Percentiles rank a stretch among this genome's conserved stretches.
Conservation (phyloP, 2,797 vertebrate species). For the Macropodus opercularis region DNA sequence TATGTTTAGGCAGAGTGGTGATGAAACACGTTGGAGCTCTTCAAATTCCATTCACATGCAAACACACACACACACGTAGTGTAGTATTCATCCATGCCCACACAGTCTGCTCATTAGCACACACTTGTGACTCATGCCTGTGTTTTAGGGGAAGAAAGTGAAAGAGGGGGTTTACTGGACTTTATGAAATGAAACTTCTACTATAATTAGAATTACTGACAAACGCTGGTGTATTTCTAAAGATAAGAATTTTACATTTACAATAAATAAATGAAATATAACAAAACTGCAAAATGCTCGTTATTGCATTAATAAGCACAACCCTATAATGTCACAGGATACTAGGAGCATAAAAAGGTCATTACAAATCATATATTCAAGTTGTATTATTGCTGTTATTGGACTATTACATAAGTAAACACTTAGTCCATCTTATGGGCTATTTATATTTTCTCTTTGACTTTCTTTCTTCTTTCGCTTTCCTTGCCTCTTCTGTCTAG, state of each 20-base stretch:
- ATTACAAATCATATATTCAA: background rate
- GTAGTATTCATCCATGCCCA: slow-evolving; percentile 45
- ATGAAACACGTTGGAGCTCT: slow-evolving; percentile 58
- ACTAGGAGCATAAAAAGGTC: background rate
- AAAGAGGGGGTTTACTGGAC: background rate
- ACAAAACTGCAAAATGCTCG: no score
- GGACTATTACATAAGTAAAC: background rate
- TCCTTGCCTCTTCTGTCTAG: slow-evolving; percentile 18
- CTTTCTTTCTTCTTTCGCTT: background rate
- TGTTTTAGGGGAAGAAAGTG: slow-evolving; percentile 23
- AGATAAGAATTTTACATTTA: no score
- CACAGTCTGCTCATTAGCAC: slow-evolving; percentile 56
- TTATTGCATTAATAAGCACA: background rate
- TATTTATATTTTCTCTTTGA: background rate
- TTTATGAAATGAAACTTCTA: no score
- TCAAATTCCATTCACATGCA: slow-evolving; percentile 39
- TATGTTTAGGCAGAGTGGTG: slow-evolving; percentile 56
- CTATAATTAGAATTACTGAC: no score
- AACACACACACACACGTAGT: slow-evolving; percentile 9
- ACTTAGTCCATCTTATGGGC: background rate
- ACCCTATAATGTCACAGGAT: background rate
- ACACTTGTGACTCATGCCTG: slow-evolving; percentile 35
- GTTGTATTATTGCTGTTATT: background rate
- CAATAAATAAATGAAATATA: no score
- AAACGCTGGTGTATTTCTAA: no score